Base-by-base conservation (phyloP, 2,113 vertebrate genomes). In the Perca flavescens region DNA sequence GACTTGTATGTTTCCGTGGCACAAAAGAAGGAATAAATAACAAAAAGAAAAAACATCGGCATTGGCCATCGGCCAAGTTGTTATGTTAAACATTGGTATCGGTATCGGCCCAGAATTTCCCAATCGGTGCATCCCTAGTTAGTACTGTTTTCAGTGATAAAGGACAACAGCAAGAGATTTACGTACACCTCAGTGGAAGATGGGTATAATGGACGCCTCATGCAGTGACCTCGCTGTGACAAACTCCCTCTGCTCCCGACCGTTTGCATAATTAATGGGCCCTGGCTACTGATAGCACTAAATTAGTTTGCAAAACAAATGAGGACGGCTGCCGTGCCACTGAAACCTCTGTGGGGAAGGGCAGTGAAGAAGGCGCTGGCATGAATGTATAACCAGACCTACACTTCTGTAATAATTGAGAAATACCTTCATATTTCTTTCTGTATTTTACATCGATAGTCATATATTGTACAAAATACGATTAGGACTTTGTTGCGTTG, bases 231-330 rank as follows among this genome's bases (percentile, higher is more conserved):
- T 90, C 53, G 60, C 80, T 75, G 77, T 81, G 90, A 88, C 80
- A 72, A 79, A 79, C 73, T 67, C 66, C 53, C 76, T 72, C 58
- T 40, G 66, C 79, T 81, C 71, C 58, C 16, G 40, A 71, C 66
- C 40, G 49, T 80, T 73, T 81, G 82, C 57, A 86, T 93, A 88
- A 93, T 93, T 91, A 90, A 93, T 90, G 16, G 78, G 46, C 83
- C 84, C 84, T 74, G 82, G 85, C 87, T 71, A 82, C 79, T 83
- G 74, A 93, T 88, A 74, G 82, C 77, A 83, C 82, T 92, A 81
- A 91, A 89, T 92, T 82, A 77, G 88, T 92, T 93, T 88, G 91
- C 90, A 85, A 92, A 91, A 91, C 90, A 88, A 79, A 88, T 75
- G 82, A 90, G 82, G 65, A 67, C 13, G 68, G 79, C 88, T 81